Evolutionary conservation across 2,113 vertebrate genomes (phyloP), one percentile per base, ranked within the genome.

Genomic region (Glaucidium brasilianum): DNA sequence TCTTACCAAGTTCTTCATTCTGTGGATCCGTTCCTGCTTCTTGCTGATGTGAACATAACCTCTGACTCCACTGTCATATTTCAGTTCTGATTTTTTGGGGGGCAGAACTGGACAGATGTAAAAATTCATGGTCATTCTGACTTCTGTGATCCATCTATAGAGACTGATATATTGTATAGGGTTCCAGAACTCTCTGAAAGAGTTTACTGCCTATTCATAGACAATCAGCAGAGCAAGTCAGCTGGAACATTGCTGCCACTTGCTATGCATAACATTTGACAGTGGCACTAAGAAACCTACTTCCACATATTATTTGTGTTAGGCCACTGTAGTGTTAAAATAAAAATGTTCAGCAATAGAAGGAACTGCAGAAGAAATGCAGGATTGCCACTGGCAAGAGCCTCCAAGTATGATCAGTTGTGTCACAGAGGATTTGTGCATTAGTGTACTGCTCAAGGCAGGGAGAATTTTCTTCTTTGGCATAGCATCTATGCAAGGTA

Each of bases 391-490:
- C 71, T 82, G 92, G 94, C 94, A 85, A 92, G 39, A 73, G 18
- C 18, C 43, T 96, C 56, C 60, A 92, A 87, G 35, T 72, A 58
- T 72, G 86, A 89, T 82, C 77, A 35, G 66, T 89, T 62, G 52
- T 95, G 89, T 91, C 94, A 78, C 64, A 89, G 80, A 79, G 80
- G 59, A 73, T 96, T 97, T 91, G 83, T 87, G 62, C 49, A 10
- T 85, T 94, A 56, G 35, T 60, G 68, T 50, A 29, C 37, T 0
- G 4, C 69, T 95, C 20, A 43, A 62, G 77, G 73, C 62, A 69
- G 29, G 26, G 29, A 62, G 62, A 73, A 58, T 41, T 84, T 84
- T 82, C n/a, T 62, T 78, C 49, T 53, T 49, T 66, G 29, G 17
- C 21, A 20, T 62, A 62, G 19, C 73, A 35, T 47, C 25, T 49